A percentile compares a stretch with the other conserved stretches of the same genome.
These are phyloP conservation scores for Falco naumanni DNA, from an alignment of 2,797 vertebrate genomes.

Conservation along the genomic window DNA sequence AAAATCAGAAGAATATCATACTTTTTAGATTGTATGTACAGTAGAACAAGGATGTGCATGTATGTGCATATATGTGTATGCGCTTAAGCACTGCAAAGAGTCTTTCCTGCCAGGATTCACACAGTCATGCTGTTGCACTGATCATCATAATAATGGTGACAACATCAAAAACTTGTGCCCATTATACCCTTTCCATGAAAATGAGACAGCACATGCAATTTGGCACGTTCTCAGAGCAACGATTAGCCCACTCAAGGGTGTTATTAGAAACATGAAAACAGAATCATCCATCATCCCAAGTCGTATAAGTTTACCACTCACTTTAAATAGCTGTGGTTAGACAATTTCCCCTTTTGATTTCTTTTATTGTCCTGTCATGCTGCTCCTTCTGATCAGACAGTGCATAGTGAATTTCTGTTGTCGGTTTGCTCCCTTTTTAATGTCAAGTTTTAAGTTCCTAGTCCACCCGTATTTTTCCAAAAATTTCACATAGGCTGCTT, in stretches of 20 bases:
- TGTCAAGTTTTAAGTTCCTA: constrained; percentile 52
- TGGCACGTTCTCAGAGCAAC: not conserved
- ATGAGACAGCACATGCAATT: not conserved
- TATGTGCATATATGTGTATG: not conserved
- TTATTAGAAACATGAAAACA: not conserved
- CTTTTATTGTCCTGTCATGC: not conserved
- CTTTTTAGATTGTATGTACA: not conserved
- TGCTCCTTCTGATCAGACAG: constrained; percentile 37
- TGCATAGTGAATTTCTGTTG: not conserved
- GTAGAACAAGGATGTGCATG: not conserved
- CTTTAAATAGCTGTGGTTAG: not conserved
- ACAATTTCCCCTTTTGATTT: not conserved
- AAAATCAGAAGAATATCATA: not conserved
- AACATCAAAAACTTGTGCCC: not conserved
- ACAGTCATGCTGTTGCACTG: not conserved
- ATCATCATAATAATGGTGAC: not conserved
- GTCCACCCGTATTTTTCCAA: not conserved
- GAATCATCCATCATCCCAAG: not conserved
- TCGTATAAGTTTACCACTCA: not conserved
- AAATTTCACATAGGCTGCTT: not conserved
- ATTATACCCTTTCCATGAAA: not conserved
- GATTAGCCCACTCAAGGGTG: not conserved
- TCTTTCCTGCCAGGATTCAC: not conserved
- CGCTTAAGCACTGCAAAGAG: not conserved
- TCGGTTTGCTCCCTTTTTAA: not conserved